Percentiles rank a stretch among this genome's conserved stretches.
phyloP scores from a whole-genome alignment of 2,888 invertebrate species.

The Chrysolina oricalcia region DNA sequence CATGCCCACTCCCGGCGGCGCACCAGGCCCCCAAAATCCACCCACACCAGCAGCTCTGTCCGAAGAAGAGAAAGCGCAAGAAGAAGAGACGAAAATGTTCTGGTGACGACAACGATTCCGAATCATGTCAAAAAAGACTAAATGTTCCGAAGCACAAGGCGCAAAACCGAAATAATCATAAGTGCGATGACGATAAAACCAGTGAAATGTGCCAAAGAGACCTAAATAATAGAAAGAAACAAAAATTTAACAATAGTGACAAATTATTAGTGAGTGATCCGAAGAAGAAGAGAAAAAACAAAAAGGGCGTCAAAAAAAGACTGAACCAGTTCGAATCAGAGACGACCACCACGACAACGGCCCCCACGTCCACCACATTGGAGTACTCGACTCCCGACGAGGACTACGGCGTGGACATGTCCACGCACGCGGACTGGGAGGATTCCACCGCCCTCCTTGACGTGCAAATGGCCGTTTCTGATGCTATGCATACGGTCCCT shows the following conservation, averaged over 20 bases:
- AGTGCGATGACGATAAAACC: slow-evolving; percentile 62
- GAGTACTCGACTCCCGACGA: slow-evolving; percentile 72
- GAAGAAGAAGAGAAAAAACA: slow-evolving; percentile 73
- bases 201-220: slow-evolving; percentile 71
- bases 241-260: slow-evolving; percentile 60
- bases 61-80: slow-evolving; percentile 72
- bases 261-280: slow-evolving; percentile 61
- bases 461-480: slow-evolving; percentile 59
- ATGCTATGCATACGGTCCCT: slow-evolving; percentile 54
- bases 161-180: slow-evolving; percentile 68
- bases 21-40: slow-evolving; percentile 61
- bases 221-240: slow-evolving; percentile 64
- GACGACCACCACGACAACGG: slow-evolving; percentile 67
- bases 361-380: slow-evolving; percentile 74
- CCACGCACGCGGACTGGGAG: slow-evolving; percentile 70
- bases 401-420: slow-evolving; percentile 69
- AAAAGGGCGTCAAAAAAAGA: slow-evolving; percentile 71
- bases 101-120: slow-evolving; percentile 61
- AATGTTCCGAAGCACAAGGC: slow-evolving; percentile 69
- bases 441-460: slow-evolving; percentile 67
- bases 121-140: slow-evolving; percentile 60
- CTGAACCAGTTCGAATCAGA: slow-evolving; percentile 68
- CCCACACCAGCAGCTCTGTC: slow-evolving; percentile 71
- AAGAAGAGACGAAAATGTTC: slow-evolving; percentile 71
- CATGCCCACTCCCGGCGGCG: slow-evolving; percentile 58